Evolutionary conservation across 2,113 vertebrate genomes (phyloP).

Genomic region (Dermatemys mawii): DNA sequence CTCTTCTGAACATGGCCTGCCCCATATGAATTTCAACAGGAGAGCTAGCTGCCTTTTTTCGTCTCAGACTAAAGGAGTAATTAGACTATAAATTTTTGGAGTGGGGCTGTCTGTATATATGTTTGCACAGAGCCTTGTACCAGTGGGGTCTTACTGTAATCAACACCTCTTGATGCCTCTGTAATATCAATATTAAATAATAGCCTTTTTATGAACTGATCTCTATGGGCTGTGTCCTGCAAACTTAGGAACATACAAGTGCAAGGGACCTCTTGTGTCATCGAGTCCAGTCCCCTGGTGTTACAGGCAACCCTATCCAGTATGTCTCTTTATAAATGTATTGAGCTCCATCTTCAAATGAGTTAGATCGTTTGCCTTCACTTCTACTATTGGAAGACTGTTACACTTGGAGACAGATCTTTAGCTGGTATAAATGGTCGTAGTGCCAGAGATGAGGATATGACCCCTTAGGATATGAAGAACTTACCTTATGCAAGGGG

Average conservation of each 20-base stretch:
- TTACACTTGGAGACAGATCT: neutral
- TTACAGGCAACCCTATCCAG: too few relatives aligned
- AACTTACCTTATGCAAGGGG: neutral
- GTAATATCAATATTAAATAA: neutral
- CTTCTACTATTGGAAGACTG: too few relatives aligned
- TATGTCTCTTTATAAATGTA: too few relatives aligned
- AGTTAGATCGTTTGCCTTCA: too few relatives aligned
- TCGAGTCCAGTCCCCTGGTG: neutral
- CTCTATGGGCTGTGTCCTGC: neutral
- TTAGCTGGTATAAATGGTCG: neutral
- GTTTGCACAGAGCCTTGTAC: neutral
- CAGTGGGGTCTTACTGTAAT: neutral
- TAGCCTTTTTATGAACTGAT: fast-evolving
- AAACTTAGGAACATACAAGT: neutral
- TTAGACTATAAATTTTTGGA: fast-evolving
- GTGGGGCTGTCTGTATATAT: neutral
- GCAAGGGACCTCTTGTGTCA: neutral
- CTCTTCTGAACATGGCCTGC: neutral
- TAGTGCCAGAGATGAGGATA: neutral
- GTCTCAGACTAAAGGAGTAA: neutral
- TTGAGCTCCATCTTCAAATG: too few relatives aligned
- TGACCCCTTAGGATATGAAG: neutral
- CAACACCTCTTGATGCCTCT: neutral
- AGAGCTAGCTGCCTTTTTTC: neutral
- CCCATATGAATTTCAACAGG: neutral